Base-by-base conservation (phyloP, 2,113 vertebrate species). In the Muntiacus reevesi region DNA sequence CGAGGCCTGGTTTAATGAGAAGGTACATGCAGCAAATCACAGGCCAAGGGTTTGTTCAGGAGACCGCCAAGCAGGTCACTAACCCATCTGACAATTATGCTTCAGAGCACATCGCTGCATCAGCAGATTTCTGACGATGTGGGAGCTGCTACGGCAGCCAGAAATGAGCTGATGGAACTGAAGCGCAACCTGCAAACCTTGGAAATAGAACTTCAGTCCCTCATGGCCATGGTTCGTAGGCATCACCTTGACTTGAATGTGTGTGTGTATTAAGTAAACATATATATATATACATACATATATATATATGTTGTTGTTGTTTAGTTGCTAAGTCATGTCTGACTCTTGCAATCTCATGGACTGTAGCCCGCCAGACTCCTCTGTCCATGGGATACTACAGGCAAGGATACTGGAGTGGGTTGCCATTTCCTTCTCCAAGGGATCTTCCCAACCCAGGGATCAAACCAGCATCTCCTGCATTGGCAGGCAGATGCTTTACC, bases 1-100 rank as follows among this genome's bases (percentile, higher is more conserved):
- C 1, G 99, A 99, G 97, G 33, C 97, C 36, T 99, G 99, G 98
- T 99, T 99, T 98, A 99, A 98, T 0, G 94, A 98, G 94, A 97
- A 96, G 98, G 98, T 97, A 98, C 40, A 1, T 47, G 2, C 5
- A 6, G 55, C 62, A 17, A 3, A 17, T 23, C 40, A 33, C 28
- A 8, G 0, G 3, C 5, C 43, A 3, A 23, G 15, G 57, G 52
- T 30, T 78, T 36, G 13, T 30, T 76, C 5, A 0, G 21, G 7
- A 8, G 60, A 54, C 23, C 15, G 0, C 47, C 6, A 1, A n/a
- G 81, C 76, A 0, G 10, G 14, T 6, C 40, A 25, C 78, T 91
- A 30, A 97, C n/a, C 14, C 50, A 50, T 59, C 50, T 54, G 50
- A 59, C 45, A 10, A 78, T 83, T 85, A 33, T 30, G 4, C 76